Percentiles rank a stretch among this genome's conserved stretches.
These are phyloP conservation scores for Diachasma alloeum DNA, from an alignment of 1,140 invertebrate genomes.

Conservation along the genomic window DNA sequence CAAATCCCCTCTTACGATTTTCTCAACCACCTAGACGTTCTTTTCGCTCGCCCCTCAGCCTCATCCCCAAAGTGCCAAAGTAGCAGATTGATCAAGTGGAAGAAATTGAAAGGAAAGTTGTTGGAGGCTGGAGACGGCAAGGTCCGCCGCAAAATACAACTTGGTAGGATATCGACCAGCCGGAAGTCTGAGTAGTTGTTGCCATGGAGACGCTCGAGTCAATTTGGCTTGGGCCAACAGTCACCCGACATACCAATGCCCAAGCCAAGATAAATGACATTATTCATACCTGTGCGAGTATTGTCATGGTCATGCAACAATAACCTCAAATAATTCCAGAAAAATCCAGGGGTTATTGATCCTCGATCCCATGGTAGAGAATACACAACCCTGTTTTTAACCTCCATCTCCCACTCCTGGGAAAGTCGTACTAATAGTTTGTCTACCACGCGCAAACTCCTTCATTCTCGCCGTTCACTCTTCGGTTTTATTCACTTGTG, in stretches of 20 bases:
- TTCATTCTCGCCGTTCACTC: neutral
- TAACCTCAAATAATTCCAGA: neutral
- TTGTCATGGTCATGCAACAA: neutral
- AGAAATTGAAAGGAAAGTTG: constrained; percentile 27
- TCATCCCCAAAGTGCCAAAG: constrained; percentile 3
- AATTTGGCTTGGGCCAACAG: constrained; percentile 62
- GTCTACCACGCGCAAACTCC: constrained; percentile 11
- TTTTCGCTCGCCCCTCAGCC: neutral
- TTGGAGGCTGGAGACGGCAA: constrained; percentile 27
- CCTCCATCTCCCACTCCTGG: neutral
- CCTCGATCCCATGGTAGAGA: neutral
- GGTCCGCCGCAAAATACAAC: constrained; percentile 58
- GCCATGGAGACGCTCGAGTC: constrained; percentile 63
- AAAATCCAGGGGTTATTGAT: neutral
- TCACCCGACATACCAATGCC: constrained; percentile 55
- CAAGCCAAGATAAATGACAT: constrained; percentile 43
- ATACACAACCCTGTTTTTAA: neutral
- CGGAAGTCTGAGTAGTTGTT: constrained; percentile 61
- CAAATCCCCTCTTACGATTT: neutral
- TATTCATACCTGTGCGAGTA: constrained; percentile 44
- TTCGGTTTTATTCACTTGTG: neutral
- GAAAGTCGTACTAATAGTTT: constrained; percentile 7
- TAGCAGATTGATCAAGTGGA: constrained; percentile 26
- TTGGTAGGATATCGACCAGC: constrained; percentile 62
- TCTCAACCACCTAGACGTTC: neutral